These are phyloP conservation scores for Chionomys nivalis DNA, from an alignment of 2,113 vertebrate species.

Conservation along the genomic window DNA sequence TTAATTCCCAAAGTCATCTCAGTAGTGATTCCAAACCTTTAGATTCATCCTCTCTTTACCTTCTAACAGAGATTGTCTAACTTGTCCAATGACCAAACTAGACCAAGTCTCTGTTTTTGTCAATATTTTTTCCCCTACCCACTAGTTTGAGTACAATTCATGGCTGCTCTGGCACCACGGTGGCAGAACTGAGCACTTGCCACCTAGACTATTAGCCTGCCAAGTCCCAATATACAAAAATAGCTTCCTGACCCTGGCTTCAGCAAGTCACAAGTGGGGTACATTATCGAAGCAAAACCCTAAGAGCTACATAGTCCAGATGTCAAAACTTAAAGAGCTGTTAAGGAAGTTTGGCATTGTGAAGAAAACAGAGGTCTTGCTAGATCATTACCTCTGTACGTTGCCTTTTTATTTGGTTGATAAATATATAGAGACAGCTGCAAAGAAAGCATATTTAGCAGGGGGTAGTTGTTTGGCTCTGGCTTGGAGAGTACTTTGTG, in stretches of 20 bases:
- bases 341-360: background rate
- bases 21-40: background rate
- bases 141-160: background rate
- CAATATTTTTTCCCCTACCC: background rate
- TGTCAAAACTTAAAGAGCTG: background rate
- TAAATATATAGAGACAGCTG: conserved; percentile 15
- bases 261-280: background rate
- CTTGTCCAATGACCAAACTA: background rate
- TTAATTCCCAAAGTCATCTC: background rate
- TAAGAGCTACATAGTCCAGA: background rate
- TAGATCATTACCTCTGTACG: background rate
- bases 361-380: background rate
- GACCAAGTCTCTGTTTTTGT: background rate
- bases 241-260: background rate
- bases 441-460: background rate
- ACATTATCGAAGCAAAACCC: background rate
- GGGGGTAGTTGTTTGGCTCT: background rate
- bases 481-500: background rate
- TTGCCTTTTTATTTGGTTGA: conserved; percentile 2
- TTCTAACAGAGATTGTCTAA: background rate
- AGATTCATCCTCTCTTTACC: background rate
- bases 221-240: background rate
- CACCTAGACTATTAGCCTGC: background rate
- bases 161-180: background rate
- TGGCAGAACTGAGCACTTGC: background rate